Evolutionary conservation across 2,113 vertebrate species (phyloP).

Genomic region (Nibea coibor): DNA sequence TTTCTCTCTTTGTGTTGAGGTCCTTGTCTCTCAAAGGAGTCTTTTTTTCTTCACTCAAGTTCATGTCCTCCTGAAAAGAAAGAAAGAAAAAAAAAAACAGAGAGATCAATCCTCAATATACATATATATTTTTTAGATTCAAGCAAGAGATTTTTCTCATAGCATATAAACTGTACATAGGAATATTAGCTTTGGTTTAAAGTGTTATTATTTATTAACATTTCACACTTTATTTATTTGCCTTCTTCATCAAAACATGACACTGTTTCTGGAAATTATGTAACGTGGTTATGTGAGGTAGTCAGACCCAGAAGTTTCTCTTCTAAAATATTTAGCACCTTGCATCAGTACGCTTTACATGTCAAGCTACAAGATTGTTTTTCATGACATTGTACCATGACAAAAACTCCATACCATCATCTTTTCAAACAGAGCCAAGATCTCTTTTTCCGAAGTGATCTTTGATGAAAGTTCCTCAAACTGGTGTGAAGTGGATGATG

Average conservation of each 20-base stretch:
- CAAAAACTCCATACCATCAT: slow-evolving; percentile 89
- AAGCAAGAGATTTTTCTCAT: background rate
- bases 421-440: slow-evolving; percentile 92
- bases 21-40: slow-evolving; percentile 95
- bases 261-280: background rate
- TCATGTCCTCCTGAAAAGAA: slow-evolving; percentile 96
- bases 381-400: background rate
- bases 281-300: too few species aligned
- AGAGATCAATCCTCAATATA: background rate
- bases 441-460: slow-evolving; percentile 88
- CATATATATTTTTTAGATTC: background rate
- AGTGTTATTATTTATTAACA: background rate
- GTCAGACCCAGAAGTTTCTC: background rate
- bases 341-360: background rate
- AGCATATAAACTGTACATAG: background rate
- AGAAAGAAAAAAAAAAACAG: slow-evolving; percentile 4
- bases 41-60: slow-evolving; percentile 98
- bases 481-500: slow-evolving; percentile 76
- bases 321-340: background rate
- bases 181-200: background rate
- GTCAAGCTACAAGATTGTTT: background rate
- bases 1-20: slow-evolving; percentile 94
- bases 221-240: background rate
- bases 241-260: background rate
- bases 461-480: slow-evolving; percentile 83